Conservation (phyloP, 2,888 invertebrate genomes). For the Meandrusa payeni region DNA sequence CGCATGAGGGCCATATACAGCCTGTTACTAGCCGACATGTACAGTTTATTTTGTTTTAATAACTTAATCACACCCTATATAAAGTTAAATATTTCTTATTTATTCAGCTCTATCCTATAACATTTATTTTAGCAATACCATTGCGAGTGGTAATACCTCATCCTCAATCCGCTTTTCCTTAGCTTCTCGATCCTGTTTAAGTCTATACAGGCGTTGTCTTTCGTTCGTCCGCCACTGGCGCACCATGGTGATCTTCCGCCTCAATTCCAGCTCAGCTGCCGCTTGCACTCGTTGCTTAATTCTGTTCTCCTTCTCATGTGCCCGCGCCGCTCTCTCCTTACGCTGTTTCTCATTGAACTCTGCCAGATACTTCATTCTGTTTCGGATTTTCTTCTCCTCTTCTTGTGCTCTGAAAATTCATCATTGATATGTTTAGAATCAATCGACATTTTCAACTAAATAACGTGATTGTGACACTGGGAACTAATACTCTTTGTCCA, state of each 20-base stretch:
- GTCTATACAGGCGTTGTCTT: slow-evolving; percentile 54
- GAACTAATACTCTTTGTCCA: no score
- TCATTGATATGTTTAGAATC: no score
- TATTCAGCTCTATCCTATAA: no score
- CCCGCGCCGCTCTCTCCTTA: slow-evolving; percentile 50
- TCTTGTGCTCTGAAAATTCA: slow-evolving; percentile 58
- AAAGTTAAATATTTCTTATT: no score
- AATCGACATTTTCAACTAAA: no score
- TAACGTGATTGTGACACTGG: no score
- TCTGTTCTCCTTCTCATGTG: slow-evolving; percentile 52
- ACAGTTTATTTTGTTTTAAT: no score
- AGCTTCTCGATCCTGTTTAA: slow-evolving; percentile 55
- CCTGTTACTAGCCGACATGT: no score
- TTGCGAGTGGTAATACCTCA: no score
- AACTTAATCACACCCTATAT: no score
- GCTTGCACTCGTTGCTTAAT: slow-evolving; percentile 69
- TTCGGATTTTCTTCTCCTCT: slow-evolving; percentile 60
- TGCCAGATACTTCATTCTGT: slow-evolving; percentile 58
- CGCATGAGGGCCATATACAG: no score
- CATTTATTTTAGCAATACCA: no score
- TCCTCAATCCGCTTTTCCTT: slow-evolving; percentile 51
- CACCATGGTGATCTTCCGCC: slow-evolving; percentile 70
- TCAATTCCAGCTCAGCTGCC: slow-evolving; percentile 66
- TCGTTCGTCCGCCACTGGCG: slow-evolving; percentile 67
- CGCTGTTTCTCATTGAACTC: slow-evolving; percentile 63